phyloP scores from a whole-genome alignment of 2,888 invertebrate species.

The Hyles lineata region DNA sequence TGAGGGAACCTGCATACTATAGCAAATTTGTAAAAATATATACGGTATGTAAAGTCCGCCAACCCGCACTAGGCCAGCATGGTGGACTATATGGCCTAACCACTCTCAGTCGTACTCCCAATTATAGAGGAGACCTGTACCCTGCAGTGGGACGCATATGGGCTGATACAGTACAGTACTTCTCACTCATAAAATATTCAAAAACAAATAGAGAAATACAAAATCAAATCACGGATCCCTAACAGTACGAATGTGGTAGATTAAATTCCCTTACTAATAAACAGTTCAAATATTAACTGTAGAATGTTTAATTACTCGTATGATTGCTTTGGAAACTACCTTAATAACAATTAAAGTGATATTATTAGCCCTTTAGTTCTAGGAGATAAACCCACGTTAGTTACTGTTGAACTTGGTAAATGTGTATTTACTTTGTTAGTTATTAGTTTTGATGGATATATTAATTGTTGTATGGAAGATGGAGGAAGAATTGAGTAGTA shows the following conservation, averaged over 20 bases:
- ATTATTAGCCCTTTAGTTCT: slow-evolving; percentile 9
- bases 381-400: not conserved
- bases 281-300: slow-evolving; percentile 24
- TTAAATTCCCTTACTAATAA: slow-evolving; percentile 22
- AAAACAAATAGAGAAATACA: too few relatives aligned
- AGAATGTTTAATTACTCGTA: slow-evolving; percentile 27
- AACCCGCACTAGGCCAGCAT: too few relatives aligned
- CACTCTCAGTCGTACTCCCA: too few relatives aligned
- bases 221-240: not conserved
- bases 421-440: not conserved
- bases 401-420: not conserved
- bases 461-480: not conserved
- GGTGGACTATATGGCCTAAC: too few relatives aligned
- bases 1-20: too few relatives aligned
- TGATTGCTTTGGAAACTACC: slow-evolving; percentile 29
- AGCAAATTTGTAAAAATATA: too few relatives aligned
- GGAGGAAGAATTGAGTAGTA: too few relatives aligned
- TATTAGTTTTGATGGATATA: not conserved
- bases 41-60: too few relatives aligned
- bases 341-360: slow-evolving; percentile 26
- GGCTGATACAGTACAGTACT: too few relatives aligned
- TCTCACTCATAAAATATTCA: too few relatives aligned
- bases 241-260: slow-evolving; percentile 2
- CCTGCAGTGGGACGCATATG: too few relatives aligned
- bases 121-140: too few relatives aligned